Evolutionary conservation across 2,797 vertebrate genomes (phyloP).

Genomic region (Ptychadena robeensis): DNA sequence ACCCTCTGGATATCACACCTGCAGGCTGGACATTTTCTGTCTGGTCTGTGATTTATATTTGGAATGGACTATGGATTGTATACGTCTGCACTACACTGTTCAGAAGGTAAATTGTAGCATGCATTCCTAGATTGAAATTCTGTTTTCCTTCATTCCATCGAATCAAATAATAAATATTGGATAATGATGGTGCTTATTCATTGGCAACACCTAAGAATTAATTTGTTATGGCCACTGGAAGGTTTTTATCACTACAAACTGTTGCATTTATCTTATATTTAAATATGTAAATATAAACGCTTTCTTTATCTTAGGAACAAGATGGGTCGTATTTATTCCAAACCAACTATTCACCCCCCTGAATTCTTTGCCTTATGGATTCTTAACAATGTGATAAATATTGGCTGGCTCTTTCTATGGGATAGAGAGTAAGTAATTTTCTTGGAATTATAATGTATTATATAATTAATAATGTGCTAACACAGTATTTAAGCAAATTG

Average conservation of each 20-base stretch:
- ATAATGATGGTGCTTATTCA: too few relatives aligned
- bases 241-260: background rate
- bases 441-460: background rate
- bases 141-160: too few relatives aligned
- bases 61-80: constrained; percentile 50
- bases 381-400: constrained; percentile 53
- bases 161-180: too few relatives aligned
- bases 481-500: too few relatives aligned
- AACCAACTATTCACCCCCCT: constrained; percentile 30
- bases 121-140: background rate
- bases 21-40: constrained; percentile 55
- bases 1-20: constrained; percentile 39
- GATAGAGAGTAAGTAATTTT: constrained; percentile 54
- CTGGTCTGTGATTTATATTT: constrained; percentile 55
- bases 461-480: background rate
- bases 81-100: constrained; percentile 39
- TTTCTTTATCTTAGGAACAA: constrained; percentile 44
- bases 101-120: constrained; percentile 27
- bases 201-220: too few relatives aligned
- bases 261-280: background rate
- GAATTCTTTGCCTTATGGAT: constrained; percentile 56
- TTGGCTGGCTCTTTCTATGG: constrained; percentile 52
- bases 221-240: too few relatives aligned
- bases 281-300: background rate
- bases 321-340: constrained; percentile 17